A percentile compares a stretch with the other conserved stretches of the same genome.
These are phyloP conservation scores for Lutjanus argentimaculatus DNA, from an alignment of 2,797 vertebrate species.

Conservation along the genomic window DNA sequence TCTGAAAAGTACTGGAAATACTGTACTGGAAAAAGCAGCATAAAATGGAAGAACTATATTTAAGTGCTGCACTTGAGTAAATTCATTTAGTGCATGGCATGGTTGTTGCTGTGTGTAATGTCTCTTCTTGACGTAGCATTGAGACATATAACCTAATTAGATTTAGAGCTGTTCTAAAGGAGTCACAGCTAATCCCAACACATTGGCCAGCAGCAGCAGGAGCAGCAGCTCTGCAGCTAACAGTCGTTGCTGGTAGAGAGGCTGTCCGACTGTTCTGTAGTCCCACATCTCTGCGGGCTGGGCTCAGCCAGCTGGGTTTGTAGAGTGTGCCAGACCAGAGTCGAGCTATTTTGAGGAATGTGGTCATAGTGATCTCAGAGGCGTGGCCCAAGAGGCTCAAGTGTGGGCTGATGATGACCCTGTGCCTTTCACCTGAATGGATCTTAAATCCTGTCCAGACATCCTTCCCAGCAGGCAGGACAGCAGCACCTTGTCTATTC, in stretches of 20 bases:
- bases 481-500: slow-evolving; percentile 31
- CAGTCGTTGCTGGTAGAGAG: slow-evolving; percentile 31
- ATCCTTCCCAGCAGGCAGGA: slow-evolving; percentile 16
- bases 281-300: slow-evolving; percentile 60
- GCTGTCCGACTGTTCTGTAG: slow-evolving; percentile 39
- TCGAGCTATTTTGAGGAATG: slow-evolving; percentile 72
- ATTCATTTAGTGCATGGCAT: background rate
- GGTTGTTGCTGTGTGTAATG: slow-evolving; percentile 10
- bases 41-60: background rate
- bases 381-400: slow-evolving; percentile 62
- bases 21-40: background rate
- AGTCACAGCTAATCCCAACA: slow-evolving; percentile 78
- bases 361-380: slow-evolving; percentile 66
- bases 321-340: slow-evolving; percentile 42
- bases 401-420: slow-evolving; percentile 49
- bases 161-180: slow-evolving; percentile 83
- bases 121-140: slow-evolving; percentile 10
- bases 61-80: background rate
- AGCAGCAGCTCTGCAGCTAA: slow-evolving; percentile 36
- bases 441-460: slow-evolving; percentile 61
- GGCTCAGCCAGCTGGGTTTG: slow-evolving; percentile 57
- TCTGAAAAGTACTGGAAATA: background rate
- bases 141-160: slow-evolving; percentile 73
- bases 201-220: slow-evolving; percentile 37
- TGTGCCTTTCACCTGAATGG: slow-evolving; percentile 66